Percentiles rank a stretch among this genome's conserved stretches.
phyloP scores from a whole-genome alignment of 2,888 invertebrate species.

The Hydropsyche betteni region DNA sequence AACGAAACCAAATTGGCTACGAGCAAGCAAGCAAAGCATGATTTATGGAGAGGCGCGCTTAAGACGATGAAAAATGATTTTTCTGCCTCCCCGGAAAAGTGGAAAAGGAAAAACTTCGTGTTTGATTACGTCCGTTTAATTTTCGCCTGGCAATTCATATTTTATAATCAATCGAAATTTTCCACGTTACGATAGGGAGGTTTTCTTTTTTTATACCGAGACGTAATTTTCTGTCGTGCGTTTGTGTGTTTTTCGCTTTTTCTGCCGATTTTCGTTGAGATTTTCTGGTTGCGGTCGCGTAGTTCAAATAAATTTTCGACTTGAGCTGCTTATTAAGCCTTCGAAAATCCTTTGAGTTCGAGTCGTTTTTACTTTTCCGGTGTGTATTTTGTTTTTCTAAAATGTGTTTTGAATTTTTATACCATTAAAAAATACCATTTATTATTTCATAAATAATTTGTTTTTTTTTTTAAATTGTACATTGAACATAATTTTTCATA shows the following conservation, averaged over 20 bases:
- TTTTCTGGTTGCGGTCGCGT: constrained; percentile 16
- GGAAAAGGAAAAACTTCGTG: background rate
- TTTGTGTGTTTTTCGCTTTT: constrained; percentile 22
- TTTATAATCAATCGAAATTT: constrained; percentile 21
- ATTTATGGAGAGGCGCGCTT: constrained; percentile 11
- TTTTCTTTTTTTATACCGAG: background rate
- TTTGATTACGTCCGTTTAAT: constrained; percentile 23
- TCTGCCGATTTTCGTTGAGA: background rate
- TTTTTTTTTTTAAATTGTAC: background rate
- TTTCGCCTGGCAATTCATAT: constrained; percentile 1
- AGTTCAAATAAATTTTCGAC: constrained; percentile 32
- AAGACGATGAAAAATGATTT: constrained; percentile 21
- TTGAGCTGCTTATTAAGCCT: constrained; percentile 26
- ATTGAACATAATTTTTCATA: background rate
- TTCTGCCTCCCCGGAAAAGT: background rate
- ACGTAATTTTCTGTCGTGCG: background rate
- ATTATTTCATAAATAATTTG: background rate
- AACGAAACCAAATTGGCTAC: constrained; percentile 18
- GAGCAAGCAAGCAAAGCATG: background rate
- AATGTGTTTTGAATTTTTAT: background rate
- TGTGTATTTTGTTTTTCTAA: background rate
- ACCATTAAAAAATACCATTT: background rate
- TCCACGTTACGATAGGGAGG: background rate
- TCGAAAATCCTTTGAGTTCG: constrained; percentile 18
- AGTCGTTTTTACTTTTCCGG: constrained; percentile 2